Conservation (phyloP, 1,140 invertebrate species). For the Drosophila sulfurigaster region DNA sequence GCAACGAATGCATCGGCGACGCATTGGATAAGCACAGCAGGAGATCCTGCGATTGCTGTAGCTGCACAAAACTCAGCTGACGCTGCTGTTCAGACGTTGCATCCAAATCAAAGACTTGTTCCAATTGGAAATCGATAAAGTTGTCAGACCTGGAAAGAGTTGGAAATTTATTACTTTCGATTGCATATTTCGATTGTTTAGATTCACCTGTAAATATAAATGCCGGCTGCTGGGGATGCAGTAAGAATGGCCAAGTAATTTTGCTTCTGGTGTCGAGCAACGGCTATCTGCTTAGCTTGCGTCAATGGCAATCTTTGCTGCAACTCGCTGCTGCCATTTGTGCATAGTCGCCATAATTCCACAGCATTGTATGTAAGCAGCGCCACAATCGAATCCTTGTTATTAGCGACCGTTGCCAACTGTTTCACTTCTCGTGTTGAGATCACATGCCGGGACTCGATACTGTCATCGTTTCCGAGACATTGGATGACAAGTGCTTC, state of each 20-base stretch:
- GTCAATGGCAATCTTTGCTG: constrained; percentile 20
- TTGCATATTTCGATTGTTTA: background rate
- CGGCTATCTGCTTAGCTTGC: constrained; percentile 40
- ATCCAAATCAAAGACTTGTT: constrained; percentile 46
- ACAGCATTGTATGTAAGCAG: constrained; percentile 37
- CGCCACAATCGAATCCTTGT: constrained; percentile 26
- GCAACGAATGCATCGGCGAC: constrained; percentile 39
- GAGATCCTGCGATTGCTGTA: constrained; percentile 61
- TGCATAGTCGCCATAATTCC: constrained; percentile 54
- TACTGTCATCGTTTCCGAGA: constrained; percentile 4
- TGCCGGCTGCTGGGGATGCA: constrained; percentile 36
- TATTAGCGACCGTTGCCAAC: constrained; percentile 23
- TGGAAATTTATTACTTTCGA: background rate
- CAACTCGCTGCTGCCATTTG: constrained; percentile 15
- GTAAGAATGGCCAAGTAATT: constrained; percentile 50
- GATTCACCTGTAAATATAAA: constrained; percentile 59
- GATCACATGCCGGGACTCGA: constrained; percentile 1
- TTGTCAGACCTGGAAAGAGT: constrained; percentile 18
- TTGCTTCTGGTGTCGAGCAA: constrained; percentile 10
- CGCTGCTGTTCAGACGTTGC: background rate
- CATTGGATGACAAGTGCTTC: constrained; percentile 48
- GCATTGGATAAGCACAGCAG: constrained; percentile 56
- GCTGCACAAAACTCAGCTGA: constrained; percentile 42
- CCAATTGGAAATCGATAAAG: constrained; percentile 24
- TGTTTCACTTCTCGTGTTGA: constrained; percentile 54